These are phyloP conservation scores for Picathartes gymnocephalus DNA, from an alignment of 2,113 vertebrate species.

Conservation along the genomic window DNA sequence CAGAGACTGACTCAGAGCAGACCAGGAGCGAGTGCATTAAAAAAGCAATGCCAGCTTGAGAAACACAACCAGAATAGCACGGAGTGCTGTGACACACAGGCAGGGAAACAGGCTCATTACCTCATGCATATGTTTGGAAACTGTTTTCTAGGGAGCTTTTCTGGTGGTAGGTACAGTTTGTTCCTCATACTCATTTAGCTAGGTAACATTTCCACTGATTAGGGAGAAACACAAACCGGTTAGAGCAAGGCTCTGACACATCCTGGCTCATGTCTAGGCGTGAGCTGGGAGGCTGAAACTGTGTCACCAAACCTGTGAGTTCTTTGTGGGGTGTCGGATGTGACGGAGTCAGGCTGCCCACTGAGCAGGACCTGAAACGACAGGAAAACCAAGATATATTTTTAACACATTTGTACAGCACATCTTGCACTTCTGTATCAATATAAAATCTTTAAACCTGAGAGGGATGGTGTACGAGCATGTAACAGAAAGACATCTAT, in stretches of 20 bases:
- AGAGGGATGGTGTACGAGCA: background rate
- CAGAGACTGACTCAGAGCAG: constrained; percentile 28
- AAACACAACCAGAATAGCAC: constrained; percentile 36
- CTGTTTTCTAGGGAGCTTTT: constrained; percentile 10
- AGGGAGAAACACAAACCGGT: background rate
- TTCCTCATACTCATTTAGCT: constrained; percentile 19
- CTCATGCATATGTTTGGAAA: constrained; percentile 56
- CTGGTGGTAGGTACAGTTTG: constrained; percentile 32
- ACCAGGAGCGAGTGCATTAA: background rate
- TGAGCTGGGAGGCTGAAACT: background rate
- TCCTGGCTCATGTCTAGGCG: background rate
- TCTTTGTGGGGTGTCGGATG: background rate
- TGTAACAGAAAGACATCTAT: background rate
- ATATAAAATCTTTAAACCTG: background rate
- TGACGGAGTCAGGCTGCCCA: background rate
- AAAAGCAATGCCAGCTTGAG: constrained; percentile 31
- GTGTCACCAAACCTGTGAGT: background rate
- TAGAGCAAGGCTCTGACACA: background rate
- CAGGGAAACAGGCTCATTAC: constrained; percentile 33
- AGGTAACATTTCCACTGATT: constrained; percentile 27
- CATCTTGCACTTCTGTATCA: background rate
- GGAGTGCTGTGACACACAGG: constrained; percentile 3
- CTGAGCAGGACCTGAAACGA: background rate
- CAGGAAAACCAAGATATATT: background rate
- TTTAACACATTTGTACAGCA: background rate